phyloP scores from a whole-genome alignment of 2,888 invertebrate species.

The Byasa hedistus region DNA sequence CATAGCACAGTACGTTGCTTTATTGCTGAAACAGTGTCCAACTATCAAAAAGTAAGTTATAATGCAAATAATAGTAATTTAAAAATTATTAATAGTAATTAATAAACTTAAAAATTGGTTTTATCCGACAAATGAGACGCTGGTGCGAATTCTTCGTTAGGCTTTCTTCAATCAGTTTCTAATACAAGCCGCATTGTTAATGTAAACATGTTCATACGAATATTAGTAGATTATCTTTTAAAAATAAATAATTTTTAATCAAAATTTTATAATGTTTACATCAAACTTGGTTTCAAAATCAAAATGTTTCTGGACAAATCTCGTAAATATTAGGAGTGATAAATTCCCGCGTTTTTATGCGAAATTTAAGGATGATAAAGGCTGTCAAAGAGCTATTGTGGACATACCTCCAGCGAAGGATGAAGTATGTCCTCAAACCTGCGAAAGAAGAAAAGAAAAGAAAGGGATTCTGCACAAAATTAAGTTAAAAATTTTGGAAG shows the following conservation, averaged over 20 bases:
- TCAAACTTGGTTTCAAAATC: constrained; percentile 39
- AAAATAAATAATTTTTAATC: not conserved
- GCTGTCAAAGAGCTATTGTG: constrained; percentile 55
- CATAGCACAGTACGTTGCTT: constrained; percentile 70
- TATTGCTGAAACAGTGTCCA: constrained; percentile 79
- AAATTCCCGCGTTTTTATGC: constrained; percentile 42
- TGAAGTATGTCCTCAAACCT: constrained; percentile 50
- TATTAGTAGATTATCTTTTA: not conserved
- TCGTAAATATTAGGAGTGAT: constrained; percentile 34
- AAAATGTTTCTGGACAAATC: constrained; percentile 41
- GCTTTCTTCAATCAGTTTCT: no score
- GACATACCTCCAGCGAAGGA: constrained; percentile 56
- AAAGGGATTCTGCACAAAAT: constrained; percentile 62
- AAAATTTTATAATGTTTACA: constrained; percentile 33
- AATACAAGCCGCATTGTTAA: no score
- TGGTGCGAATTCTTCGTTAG: no score
- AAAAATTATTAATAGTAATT: no score
- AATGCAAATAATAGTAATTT: not conserved
- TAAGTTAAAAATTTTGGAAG: constrained; percentile 63
- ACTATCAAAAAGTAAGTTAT: constrained; percentile 65
- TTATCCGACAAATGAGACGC: not conserved
- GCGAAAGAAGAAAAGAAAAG: constrained; percentile 51
- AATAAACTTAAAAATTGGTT: not conserved
- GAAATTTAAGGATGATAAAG: constrained; percentile 45
- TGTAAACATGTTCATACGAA: no score